phyloP scores from a whole-genome alignment of 2,113 vertebrate species.

The Myiozetetes cayanensis region DNA sequence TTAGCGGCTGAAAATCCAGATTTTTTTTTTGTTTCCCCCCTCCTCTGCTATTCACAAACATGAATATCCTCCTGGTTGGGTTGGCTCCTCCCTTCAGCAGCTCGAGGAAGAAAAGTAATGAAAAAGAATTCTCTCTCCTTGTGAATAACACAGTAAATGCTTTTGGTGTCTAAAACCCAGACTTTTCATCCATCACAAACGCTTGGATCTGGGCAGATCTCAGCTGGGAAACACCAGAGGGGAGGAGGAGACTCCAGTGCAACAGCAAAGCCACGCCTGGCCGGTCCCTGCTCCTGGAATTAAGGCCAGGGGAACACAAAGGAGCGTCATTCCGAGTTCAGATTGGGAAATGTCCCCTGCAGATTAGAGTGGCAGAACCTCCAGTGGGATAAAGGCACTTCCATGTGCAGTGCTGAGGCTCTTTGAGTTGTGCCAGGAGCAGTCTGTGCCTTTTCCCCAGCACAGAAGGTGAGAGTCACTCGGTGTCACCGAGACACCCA shows the following conservation, averaged over 20 bases:
- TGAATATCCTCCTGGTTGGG: background rate
- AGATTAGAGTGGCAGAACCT: background rate
- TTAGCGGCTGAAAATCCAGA: conserved; percentile 27
- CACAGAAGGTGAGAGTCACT: background rate
- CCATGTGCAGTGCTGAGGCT: background rate
- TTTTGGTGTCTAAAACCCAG: background rate
- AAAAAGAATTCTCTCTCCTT: background rate
- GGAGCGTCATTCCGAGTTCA: background rate
- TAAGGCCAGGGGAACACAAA: no score
- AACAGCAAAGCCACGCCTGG: background rate
- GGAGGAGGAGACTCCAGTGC: rapidly evolving
- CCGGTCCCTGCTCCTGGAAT: background rate
- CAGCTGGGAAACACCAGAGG: background rate
- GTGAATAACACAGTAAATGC: background rate
- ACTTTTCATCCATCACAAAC: background rate
- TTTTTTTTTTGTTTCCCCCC: conserved; percentile 14
- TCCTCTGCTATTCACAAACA: background rate
- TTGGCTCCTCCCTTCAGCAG: conserved; percentile 9
- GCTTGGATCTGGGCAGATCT: background rate
- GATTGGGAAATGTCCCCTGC: background rate
- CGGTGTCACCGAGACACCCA: background rate
- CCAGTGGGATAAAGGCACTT: background rate
- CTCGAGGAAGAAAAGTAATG: background rate
- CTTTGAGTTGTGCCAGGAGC: background rate
- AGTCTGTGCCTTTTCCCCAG: background rate